These are phyloP conservation scores for Ornithoptera alexandrae DNA, from an alignment of 2,888 invertebrate species.

Conservation along the genomic window DNA sequence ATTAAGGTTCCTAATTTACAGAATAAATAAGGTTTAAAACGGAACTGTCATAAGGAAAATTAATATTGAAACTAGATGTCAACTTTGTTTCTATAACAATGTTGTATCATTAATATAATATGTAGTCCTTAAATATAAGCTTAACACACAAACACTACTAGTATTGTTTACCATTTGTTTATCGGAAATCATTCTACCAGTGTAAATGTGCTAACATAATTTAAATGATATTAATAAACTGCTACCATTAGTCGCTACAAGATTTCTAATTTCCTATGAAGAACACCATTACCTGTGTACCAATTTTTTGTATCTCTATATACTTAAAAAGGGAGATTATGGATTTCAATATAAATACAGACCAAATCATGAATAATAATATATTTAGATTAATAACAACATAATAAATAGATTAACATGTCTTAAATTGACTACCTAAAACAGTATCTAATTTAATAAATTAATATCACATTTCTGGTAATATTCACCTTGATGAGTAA, in stretches of 20 bases:
- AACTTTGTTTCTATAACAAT: slow-evolving; percentile 18
- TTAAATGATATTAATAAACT: slow-evolving; percentile 28
- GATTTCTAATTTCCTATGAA: slow-evolving; percentile 28
- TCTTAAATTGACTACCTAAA: slow-evolving; percentile 20
- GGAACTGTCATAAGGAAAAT: slow-evolving; percentile 21
- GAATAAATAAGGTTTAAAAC: slow-evolving; percentile 21
- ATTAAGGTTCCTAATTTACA: slow-evolving; percentile 72
- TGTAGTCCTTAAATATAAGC: slow-evolving; percentile 21
- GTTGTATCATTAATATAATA: slow-evolving; percentile 11
- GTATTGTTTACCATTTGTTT: slow-evolving; percentile 24
- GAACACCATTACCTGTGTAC: slow-evolving; percentile 19
- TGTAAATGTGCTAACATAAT: slow-evolving; percentile 28
- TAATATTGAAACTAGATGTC: slow-evolving; percentile 19
- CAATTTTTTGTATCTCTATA: neutral
- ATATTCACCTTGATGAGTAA: slow-evolving; percentile 65
- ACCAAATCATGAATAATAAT: slow-evolving; percentile 20
- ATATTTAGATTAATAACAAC: slow-evolving; percentile 23
- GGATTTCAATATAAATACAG: slow-evolving; percentile 5
- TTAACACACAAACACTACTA: slow-evolving; percentile 21
- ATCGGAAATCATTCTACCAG: slow-evolving; percentile 22
- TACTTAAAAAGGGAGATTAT: neutral
- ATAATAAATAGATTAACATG: slow-evolving; percentile 24
- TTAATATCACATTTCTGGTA: slow-evolving; percentile 75
- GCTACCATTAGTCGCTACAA: slow-evolving; percentile 23
- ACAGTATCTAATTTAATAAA: slow-evolving; percentile 52